Evolutionary conservation across 2,888 invertebrate genomes (phyloP).

Genomic region (Pheosia tremula): DNA sequence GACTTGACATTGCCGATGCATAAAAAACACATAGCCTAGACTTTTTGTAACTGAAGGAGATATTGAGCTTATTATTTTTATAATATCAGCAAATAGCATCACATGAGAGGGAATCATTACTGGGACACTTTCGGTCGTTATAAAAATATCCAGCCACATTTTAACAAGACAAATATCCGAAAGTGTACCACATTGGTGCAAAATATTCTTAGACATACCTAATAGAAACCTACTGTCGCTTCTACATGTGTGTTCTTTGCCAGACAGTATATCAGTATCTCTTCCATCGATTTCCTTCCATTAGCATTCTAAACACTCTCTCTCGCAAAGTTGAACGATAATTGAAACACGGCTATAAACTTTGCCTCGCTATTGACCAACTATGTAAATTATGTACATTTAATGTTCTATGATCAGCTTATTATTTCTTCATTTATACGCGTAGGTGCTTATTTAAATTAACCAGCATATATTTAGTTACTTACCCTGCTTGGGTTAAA

Average conservation of each 20-base stretch:
- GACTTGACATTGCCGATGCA: no score
- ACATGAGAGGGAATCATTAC: no score
- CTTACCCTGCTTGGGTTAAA: neutral
- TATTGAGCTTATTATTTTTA: no score
- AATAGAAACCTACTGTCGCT: slow-evolving; percentile 23
- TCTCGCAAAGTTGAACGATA: slow-evolving; percentile 55
- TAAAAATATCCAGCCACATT: no score
- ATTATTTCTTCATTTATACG: slow-evolving; percentile 53
- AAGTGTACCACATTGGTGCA: no score
- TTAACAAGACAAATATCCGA: no score
- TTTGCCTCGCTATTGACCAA: slow-evolving; percentile 46
- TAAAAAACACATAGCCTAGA: no score
- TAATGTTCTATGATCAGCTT: slow-evolving; percentile 45
- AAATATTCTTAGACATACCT: slow-evolving; percentile 4
- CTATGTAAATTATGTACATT: slow-evolving; percentile 57
- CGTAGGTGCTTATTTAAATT: slow-evolving; percentile 20
- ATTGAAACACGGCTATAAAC: slow-evolving; percentile 65
- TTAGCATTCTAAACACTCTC: slow-evolving; percentile 72
- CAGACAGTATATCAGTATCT: slow-evolving; percentile 53
- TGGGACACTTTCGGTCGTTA: no score
- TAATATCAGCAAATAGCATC: no score
- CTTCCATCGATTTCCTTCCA: slow-evolving; percentile 64
- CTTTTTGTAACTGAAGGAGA: no score
- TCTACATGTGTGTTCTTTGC: slow-evolving; percentile 47
- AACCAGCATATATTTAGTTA: slow-evolving; percentile 20